These are phyloP conservation scores for Caenorhabditis sulstoni DNA, from an alignment of 2,888 invertebrate genomes.

Conservation along the genomic window DNA sequence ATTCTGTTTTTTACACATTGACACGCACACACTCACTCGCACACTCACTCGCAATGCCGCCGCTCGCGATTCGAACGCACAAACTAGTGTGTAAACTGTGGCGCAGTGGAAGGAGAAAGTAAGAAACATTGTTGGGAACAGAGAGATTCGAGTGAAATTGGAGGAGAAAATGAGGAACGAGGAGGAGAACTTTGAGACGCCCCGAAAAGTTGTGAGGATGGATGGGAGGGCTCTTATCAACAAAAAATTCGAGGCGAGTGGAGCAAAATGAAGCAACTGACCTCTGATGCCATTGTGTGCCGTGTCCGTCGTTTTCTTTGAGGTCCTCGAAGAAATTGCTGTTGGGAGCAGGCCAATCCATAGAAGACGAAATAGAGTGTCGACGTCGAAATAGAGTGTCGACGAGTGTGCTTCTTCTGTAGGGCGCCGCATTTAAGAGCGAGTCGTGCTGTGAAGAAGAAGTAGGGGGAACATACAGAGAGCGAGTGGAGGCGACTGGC, in stretches of 20 bases:
- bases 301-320: neutral
- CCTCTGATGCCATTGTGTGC: constrained; percentile 25
- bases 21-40: constrained; percentile 17
- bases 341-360: constrained; percentile 3
- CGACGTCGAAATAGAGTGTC: neutral
- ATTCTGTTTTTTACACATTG: constrained; percentile 50
- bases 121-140: constrained; percentile 16
- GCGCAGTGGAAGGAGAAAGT: constrained; percentile 9
- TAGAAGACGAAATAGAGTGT: constrained; percentile 5
- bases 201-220: constrained; percentile 14
- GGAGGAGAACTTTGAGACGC: constrained; percentile 32
- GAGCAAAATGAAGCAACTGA: constrained; percentile 21
- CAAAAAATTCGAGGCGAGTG: constrained; percentile 18
- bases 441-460: neutral
- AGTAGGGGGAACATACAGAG: constrained; percentile 31
- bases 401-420: constrained; percentile 10
- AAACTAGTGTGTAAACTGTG: constrained; percentile 50
- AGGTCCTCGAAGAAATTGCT: neutral
- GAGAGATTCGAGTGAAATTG: neutral
- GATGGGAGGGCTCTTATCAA: constrained; percentile 25
- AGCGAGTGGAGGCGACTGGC: constrained; percentile 31
- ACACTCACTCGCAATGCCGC: constrained; percentile 11
- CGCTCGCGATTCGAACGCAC: constrained; percentile 39
- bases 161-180: neutral
- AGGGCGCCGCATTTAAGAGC: too few relatives aligned